phyloP scores from a whole-genome alignment of 1,140 invertebrate genomes.

The Telenomus remus region DNA sequence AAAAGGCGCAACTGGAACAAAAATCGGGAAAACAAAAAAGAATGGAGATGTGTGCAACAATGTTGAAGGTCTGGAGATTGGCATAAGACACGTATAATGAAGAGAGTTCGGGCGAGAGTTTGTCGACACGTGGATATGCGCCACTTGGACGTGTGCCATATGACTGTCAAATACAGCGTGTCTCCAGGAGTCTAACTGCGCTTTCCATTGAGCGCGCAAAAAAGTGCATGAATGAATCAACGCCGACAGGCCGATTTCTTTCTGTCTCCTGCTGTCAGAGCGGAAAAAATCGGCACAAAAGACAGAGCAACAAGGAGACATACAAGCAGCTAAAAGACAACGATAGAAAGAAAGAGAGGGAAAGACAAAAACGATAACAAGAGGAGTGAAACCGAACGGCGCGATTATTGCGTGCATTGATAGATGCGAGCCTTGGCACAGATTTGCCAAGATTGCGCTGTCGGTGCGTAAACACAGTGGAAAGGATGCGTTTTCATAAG shows the following conservation, averaged over 20 bases:
- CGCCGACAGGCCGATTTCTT: neutral
- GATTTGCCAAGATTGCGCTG: conserved; percentile 61
- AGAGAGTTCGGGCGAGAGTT: conserved; percentile 6
- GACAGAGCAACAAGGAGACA: neutral
- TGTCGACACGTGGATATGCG: conserved; percentile 5
- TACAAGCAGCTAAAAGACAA: too few relatives aligned
- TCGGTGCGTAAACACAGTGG: neutral
- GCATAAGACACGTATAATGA: conserved; percentile 18
- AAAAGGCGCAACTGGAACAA: neutral
- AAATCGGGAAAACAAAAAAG: neutral
- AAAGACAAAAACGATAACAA: neutral
- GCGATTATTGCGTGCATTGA: conserved; percentile 24
- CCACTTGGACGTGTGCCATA: conserved; percentile 26
- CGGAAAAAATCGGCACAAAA: conserved; percentile 1
- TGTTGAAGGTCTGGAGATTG: neutral
- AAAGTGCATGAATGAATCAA: conserved; percentile 35
- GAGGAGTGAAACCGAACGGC: conserved; percentile 13
- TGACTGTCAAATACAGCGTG: conserved; percentile 34
- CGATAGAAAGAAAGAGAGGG: neutral
- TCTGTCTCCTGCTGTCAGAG: neutral
- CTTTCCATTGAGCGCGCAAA: conserved; percentile 30
- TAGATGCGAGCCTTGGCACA: conserved; percentile 65
- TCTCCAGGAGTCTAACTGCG: conserved; percentile 20
- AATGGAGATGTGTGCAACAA: neutral
- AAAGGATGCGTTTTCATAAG: neutral